Conservation (phyloP, 2,797 vertebrate species). For the Orientallactaga sibirica region DNA sequence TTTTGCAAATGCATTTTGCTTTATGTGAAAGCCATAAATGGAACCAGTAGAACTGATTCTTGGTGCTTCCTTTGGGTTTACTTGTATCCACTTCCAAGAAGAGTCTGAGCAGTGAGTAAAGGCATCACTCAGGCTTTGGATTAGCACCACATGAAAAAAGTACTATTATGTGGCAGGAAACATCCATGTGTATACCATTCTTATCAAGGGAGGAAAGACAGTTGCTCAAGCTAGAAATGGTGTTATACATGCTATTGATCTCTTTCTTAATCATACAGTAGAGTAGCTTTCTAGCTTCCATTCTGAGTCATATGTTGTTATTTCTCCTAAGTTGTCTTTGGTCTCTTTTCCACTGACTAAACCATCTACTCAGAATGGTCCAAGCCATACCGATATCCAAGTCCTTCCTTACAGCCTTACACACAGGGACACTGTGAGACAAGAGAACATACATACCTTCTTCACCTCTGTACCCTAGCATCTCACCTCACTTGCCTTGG, state of each 20-base stretch:
- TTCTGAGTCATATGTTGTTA: not conserved
- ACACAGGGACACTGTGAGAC: not conserved
- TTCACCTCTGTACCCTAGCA: not conserved
- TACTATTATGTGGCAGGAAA: not conserved
- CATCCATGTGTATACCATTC: not conserved
- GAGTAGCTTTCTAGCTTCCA: slow-evolving; percentile 26
- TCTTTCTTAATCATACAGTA: slow-evolving; percentile 9
- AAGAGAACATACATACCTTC: not conserved
- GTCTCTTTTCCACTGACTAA: not conserved
- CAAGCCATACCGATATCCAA: not conserved
- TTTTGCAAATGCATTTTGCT: not conserved
- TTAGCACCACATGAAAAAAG: not conserved
- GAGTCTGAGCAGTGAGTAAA: not conserved
- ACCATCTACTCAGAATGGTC: not conserved
- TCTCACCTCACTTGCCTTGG: not conserved
- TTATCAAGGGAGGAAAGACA: slow-evolving; percentile 25
- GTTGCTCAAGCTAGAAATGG: not conserved
- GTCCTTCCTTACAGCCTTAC: not conserved
- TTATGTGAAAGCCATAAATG: slow-evolving; percentile 20
- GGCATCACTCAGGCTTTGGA: slow-evolving; percentile 1
- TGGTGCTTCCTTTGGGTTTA: slow-evolving; percentile 35
- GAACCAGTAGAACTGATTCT: slow-evolving; percentile 34
- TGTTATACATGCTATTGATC: not conserved
- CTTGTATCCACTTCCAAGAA: slow-evolving; percentile 44
- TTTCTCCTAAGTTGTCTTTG: slow-evolving; percentile 50